phyloP scores from a whole-genome alignment of 1,140 invertebrate genomes.

The Akabosia matsudoensis region DNA sequence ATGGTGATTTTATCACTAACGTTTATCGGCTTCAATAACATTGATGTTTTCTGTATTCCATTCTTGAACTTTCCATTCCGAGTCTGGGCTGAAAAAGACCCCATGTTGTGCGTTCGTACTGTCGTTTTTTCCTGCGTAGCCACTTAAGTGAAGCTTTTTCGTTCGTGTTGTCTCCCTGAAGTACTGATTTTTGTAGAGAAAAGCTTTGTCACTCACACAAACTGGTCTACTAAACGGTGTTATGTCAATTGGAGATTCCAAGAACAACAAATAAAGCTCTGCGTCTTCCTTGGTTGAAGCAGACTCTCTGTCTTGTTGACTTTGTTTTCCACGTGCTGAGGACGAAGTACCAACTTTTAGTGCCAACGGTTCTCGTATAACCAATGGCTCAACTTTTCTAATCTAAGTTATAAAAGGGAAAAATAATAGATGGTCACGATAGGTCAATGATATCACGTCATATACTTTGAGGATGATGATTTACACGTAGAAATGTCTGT shows the following conservation, averaged over 20 bases:
- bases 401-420: not conserved
- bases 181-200: not conserved
- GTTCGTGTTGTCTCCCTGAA: not conserved
- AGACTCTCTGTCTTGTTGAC: not conserved
- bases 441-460: not conserved
- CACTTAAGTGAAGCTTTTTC: not conserved
- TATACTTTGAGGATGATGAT: not conserved
- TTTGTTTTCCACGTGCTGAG: not conserved
- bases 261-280: not conserved
- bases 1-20: not conserved
- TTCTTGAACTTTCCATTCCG: not conserved
- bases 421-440: not conserved
- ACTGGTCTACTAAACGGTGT: not conserved
- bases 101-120: not conserved
- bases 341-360: not conserved
- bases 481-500: not conserved
- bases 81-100: not conserved
- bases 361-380: not conserved
- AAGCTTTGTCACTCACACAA: not conserved
- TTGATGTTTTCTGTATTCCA: not conserved
- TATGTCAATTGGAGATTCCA: not conserved
- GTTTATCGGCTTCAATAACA: not conserved
- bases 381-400: slow-evolving; percentile 1
- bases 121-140: slow-evolving; percentile 1
- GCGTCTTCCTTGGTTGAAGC: not conserved